phyloP scores from a whole-genome alignment of 1,140 invertebrate genomes.

The Drosophila albomicans region DNA sequence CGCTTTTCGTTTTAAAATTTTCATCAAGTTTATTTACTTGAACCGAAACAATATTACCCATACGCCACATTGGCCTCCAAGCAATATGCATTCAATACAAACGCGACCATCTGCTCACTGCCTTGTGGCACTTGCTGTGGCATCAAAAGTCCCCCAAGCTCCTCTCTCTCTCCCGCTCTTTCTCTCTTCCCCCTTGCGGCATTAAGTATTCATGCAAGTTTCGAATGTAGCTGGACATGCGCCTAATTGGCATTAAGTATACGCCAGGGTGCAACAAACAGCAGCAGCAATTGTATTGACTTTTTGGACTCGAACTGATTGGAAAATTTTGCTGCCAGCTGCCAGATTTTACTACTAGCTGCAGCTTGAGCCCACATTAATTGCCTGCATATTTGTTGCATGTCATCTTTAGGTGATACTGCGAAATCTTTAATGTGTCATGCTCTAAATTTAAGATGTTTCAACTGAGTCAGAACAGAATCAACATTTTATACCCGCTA shows the following conservation, averaged over 20 bases:
- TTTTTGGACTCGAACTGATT: no score
- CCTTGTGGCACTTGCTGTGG: not conserved
- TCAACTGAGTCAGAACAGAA: no score
- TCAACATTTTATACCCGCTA: no score
- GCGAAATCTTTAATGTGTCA: no score
- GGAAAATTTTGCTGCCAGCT: no score
- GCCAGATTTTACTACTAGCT: no score
- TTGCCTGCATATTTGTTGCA: no score
- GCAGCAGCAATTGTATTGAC: not conserved
- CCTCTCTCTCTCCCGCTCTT: not conserved
- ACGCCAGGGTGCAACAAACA: constrained; percentile 53
- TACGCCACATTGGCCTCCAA: constrained; percentile 58
- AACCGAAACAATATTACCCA: constrained; percentile 62
- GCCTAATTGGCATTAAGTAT: constrained; percentile 67
- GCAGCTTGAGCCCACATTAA: no score
- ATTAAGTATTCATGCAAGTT: constrained; percentile 51
- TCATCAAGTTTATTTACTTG: constrained; percentile 75
- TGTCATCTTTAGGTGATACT: no score
- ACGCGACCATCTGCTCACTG: constrained; percentile 19
- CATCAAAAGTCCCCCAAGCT: not conserved
- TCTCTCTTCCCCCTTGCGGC: not conserved
- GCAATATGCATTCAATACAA: constrained; percentile 13
- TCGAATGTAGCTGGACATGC: constrained; percentile 37
- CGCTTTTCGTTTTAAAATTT: constrained; percentile 54
- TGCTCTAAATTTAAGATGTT: no score